A percentile compares a stretch with the other conserved stretches of the same genome.
phyloP scores from a whole-genome alignment of 2,797 vertebrate genomes.

The Delichon dasypus region DNA sequence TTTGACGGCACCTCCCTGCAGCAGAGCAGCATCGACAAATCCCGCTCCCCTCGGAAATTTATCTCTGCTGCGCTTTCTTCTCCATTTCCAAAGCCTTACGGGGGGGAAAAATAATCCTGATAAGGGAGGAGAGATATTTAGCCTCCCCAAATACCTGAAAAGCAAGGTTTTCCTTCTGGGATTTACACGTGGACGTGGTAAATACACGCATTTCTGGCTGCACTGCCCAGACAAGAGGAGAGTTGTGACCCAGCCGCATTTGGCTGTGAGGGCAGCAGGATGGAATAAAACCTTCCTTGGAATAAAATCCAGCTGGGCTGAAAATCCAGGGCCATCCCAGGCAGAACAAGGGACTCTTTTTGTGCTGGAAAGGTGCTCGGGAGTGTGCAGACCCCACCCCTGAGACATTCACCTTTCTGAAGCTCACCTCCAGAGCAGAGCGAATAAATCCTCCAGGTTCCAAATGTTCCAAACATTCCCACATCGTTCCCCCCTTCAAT shows the following conservation, averaged over 20 bases:
- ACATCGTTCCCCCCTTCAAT: rapidly evolving
- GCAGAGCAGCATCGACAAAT: neutral
- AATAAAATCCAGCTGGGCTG: neutral
- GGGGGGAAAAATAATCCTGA: neutral
- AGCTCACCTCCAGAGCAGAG: neutral
- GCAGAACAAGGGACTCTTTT: neutral
- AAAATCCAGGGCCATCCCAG: neutral
- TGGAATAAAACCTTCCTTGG: neutral
- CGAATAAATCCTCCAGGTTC: neutral
- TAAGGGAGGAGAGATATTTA: neutral
- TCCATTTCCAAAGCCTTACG: neutral
- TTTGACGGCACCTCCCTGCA: neutral
- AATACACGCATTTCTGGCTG: neutral
- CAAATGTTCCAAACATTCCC: neutral
- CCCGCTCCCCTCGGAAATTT: neutral
- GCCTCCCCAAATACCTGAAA: neutral
- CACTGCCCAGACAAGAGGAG: neutral
- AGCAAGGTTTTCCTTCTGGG: neutral
- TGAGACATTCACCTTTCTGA: neutral
- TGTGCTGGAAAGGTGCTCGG: neutral
- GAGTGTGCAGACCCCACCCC: neutral
- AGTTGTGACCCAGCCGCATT: neutral
- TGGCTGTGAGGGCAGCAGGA: neutral
- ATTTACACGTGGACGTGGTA: neutral
- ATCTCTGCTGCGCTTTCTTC: neutral